phyloP scores from a whole-genome alignment of 2,797 vertebrate species.

The Danio jaintianensis region DNA sequence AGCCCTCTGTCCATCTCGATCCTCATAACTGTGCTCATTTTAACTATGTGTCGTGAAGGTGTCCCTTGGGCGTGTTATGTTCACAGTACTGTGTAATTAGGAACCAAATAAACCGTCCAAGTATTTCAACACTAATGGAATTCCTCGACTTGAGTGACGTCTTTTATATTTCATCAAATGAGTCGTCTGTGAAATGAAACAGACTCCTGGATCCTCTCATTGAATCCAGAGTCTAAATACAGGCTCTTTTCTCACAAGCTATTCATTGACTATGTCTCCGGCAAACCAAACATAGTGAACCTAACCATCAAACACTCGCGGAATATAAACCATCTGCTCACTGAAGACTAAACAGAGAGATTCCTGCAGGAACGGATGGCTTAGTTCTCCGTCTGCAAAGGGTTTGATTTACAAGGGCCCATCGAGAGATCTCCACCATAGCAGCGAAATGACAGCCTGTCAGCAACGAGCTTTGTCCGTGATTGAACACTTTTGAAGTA shows the following conservation, averaged over 20 bases:
- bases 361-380: slow-evolving; percentile 6
- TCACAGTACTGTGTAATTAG: slow-evolving; percentile 20
- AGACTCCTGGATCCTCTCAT: slow-evolving; percentile 8
- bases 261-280: neutral
- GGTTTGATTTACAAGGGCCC: slow-evolving; percentile 35
- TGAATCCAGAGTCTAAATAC: neutral
- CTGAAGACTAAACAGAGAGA: slow-evolving; percentile 15
- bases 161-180: slow-evolving; percentile 33
- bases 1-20: neutral
- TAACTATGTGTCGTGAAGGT: slow-evolving; percentile 1
- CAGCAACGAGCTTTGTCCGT: neutral
- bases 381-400: slow-evolving; percentile 19
- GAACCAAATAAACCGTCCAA: neutral
- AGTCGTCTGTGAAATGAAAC: neutral
- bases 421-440: slow-evolving; percentile 20
- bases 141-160: slow-evolving; percentile 8
- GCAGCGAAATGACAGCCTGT: slow-evolving; percentile 35
- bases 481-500: slow-evolving; percentile 35
- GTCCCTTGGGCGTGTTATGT: neutral
- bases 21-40: slow-evolving; percentile 14
- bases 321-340: slow-evolving; percentile 30
- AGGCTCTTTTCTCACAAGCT: slow-evolving; percentile 20
- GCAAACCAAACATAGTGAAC: slow-evolving; percentile 17
- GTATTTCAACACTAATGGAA: slow-evolving; percentile 23
- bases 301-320: slow-evolving; percentile 12